Evolutionary conservation across 30 jellyfish, hydroid and myxozoan species (phyloP).

Genomic region (Nemopilema nomurai): DNA sequence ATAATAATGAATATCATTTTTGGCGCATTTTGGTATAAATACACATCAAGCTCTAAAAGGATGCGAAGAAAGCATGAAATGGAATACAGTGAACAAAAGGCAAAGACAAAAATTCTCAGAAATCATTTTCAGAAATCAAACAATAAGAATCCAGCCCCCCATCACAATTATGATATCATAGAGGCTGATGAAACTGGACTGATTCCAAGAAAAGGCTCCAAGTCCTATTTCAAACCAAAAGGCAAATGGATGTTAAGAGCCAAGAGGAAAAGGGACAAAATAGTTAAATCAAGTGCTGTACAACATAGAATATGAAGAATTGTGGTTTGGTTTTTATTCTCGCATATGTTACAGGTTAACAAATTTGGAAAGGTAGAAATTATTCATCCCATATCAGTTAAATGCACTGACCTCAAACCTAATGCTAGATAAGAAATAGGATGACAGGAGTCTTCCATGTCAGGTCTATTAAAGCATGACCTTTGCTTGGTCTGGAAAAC

Average conservation of each 20-base stretch:
- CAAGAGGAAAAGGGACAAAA: constrained; percentile 15
- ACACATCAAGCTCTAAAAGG: constrained; percentile 45
- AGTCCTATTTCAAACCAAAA: background rate
- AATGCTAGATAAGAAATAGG: too few species aligned
- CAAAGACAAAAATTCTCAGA: constrained; percentile 25
- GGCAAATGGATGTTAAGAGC: background rate
- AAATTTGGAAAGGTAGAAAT: too few species aligned
- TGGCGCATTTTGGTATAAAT: constrained; percentile 49
- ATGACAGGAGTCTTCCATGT: too few species aligned
- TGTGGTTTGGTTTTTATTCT: too few species aligned
- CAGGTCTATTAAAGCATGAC: too few species aligned
- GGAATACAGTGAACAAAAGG: constrained; percentile 27
- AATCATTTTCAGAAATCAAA: constrained; percentile 8
- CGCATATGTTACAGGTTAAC: background rate
- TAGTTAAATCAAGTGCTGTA: constrained; percentile 36
- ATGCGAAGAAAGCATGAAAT: constrained; percentile 21
- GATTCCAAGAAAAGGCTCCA: background rate
- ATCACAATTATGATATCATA: background rate
- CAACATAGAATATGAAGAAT: constrained; percentile 33
- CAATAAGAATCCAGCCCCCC: constrained; percentile 2
- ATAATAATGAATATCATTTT: constrained; percentile 27
- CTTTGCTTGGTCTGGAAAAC: too few species aligned
- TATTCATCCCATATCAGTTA: too few species aligned
- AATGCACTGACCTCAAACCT: too few species aligned
- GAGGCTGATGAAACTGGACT: background rate